Evolutionary conservation across 1,140 invertebrate genomes (phyloP).

Genomic region (Brachionus paranguensis): DNA sequence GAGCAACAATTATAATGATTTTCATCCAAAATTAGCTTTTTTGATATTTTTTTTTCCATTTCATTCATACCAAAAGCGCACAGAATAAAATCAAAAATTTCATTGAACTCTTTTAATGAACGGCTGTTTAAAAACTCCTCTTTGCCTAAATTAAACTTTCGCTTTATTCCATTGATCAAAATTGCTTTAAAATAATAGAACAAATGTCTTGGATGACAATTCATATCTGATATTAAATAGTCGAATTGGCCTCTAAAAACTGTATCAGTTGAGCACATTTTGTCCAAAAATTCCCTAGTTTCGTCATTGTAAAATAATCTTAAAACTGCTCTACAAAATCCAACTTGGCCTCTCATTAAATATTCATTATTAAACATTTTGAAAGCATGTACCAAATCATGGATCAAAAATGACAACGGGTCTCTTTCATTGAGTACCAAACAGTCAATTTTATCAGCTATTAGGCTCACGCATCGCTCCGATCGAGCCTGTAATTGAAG

Average conservation of each 20-base stretch:
- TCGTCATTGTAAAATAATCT: background rate
- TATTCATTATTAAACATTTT: constrained; percentile 13
- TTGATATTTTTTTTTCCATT: background rate
- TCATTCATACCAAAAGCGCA: background rate
- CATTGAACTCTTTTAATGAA: background rate
- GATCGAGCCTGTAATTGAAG: background rate
- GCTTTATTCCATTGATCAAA: background rate
- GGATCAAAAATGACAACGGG: constrained; percentile 2
- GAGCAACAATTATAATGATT: background rate
- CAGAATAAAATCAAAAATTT: background rate
- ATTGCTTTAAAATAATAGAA: background rate
- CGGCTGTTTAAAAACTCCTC: background rate
- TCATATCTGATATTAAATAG: constrained; percentile 20
- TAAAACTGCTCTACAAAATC: background rate
- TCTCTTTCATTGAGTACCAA: background rate
- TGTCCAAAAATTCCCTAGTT: background rate
- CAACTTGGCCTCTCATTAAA: background rate
- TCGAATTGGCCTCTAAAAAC: background rate
- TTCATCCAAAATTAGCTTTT: background rate
- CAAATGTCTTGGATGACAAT: constrained; percentile 14
- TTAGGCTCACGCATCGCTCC: background rate
- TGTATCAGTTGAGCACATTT: background rate
- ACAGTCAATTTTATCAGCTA: background rate
- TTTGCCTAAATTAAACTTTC: background rate
- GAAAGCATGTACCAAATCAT: background rate